Percentiles rank a stretch among this genome's conserved stretches.
These are phyloP conservation scores for Patella caerulea DNA, from an alignment of 2,888 invertebrate species.

Conservation along the genomic window DNA sequence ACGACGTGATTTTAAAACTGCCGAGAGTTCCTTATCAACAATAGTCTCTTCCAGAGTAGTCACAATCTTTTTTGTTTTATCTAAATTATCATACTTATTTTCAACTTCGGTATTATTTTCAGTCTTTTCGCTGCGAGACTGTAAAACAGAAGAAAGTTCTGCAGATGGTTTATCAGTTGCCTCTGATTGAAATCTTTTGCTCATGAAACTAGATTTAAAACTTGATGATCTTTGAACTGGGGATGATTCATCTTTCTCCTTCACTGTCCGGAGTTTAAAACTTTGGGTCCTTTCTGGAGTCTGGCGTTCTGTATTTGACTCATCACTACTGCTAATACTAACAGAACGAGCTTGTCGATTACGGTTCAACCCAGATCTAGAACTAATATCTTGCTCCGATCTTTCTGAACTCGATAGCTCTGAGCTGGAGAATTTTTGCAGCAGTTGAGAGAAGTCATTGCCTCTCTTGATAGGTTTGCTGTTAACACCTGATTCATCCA, in stretches of 20 bases:
- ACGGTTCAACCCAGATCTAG: conserved; percentile 38
- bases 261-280: conserved; percentile 58
- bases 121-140: conserved; percentile 71
- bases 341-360: conserved; percentile 46
- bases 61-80: conserved; percentile 27
- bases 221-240: conserved; percentile 52
- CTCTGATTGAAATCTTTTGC: conserved; percentile 43
- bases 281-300: conserved; percentile 68
- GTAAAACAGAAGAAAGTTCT: conserved; percentile 77
- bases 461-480: conserved; percentile 40
- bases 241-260: conserved; percentile 20
- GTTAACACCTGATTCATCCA: too few relatives aligned
- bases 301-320: conserved; percentile 32
- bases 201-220: conserved; percentile 59
- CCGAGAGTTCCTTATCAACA: conserved; percentile 48
- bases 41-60: conserved; percentile 46
- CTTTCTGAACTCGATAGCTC: conserved; percentile 54
- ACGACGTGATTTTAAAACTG: conserved; percentile 45
- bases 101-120: conserved; percentile 43
- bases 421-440: conserved; percentile 60
- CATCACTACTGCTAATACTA: conserved; percentile 48
- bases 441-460: conserved; percentile 53
- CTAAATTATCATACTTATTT: conserved; percentile 35
- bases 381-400: conserved; percentile 40
- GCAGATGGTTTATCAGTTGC: conserved; percentile 79